Conservation (phyloP, 1,140 invertebrate species). For the Orchestia grillus region DNA sequence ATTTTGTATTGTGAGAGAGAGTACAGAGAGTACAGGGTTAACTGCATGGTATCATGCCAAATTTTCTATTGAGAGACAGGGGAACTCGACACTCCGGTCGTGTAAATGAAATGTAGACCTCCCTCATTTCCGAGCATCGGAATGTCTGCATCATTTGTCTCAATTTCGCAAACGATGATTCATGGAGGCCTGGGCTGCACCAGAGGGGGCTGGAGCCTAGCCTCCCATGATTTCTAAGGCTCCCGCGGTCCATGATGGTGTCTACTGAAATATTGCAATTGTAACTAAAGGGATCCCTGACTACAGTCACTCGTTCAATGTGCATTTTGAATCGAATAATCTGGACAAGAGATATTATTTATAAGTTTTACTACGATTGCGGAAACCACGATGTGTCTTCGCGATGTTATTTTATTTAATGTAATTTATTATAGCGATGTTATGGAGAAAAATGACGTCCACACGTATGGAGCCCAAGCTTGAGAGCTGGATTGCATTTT, state of each 20-base stretch:
- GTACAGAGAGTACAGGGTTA: too few relatives aligned
- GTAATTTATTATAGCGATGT: too few relatives aligned
- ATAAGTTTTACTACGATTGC: too few relatives aligned
- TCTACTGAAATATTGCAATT: neutral
- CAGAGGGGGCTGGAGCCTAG: neutral
- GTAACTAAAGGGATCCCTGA: neutral
- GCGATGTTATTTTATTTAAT: too few relatives aligned
- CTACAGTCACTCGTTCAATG: neutral
- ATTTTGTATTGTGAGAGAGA: neutral
- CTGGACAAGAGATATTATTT: neutral
- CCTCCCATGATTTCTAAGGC: neutral
- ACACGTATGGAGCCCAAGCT: too few relatives aligned
- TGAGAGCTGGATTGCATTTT: too few relatives aligned
- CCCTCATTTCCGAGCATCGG: neutral
- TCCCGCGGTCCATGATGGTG: neutral
- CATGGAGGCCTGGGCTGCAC: neutral
- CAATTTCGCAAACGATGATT: neutral
- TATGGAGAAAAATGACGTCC: too few relatives aligned
- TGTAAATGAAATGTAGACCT: neutral
- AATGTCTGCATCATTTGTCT: neutral
- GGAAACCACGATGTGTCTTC: too few relatives aligned
- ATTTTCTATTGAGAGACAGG: neutral
- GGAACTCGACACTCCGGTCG: neutral
- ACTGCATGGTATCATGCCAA: neutral
- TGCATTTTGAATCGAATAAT: neutral